Evolutionary conservation across 1,140 invertebrate species (phyloP).

Genomic region (Drosophila sucinea): DNA sequence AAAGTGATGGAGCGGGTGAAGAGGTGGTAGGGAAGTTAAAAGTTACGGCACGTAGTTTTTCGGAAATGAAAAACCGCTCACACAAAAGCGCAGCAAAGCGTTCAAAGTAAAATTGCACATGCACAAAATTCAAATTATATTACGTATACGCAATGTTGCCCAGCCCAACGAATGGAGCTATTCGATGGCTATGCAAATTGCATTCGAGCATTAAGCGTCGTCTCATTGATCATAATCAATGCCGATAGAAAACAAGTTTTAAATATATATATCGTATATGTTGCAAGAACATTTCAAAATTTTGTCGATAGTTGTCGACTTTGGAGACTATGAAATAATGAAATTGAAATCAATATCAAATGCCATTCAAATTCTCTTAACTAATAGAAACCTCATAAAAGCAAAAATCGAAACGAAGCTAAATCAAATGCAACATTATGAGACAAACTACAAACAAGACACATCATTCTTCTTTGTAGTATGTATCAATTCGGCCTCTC

Average conservation of each 20-base stretch:
- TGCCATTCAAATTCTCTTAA: no score
- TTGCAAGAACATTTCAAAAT: constrained; percentile 14
- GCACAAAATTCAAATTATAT: constrained; percentile 76
- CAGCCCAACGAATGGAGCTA: constrained; percentile 10
- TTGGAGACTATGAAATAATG: constrained; percentile 22
- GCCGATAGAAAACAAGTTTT: constrained; percentile 10
- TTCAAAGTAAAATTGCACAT: constrained; percentile 56
- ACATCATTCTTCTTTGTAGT: no score
- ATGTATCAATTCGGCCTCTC: no score
- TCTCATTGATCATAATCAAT: constrained; percentile 39
- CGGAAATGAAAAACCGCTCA: constrained; percentile 29
- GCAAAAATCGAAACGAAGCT: no score
- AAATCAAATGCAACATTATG: no score
- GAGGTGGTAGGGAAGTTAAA: constrained; percentile 39
- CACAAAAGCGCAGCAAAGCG: constrained; percentile 39
- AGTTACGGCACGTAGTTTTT: constrained; percentile 52
- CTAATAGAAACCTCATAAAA: no score
- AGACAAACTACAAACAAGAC: no score
- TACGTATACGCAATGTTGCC: constrained; percentile 74
- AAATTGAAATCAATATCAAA: neutral
- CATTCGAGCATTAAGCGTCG: constrained; percentile 39
- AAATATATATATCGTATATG: neutral
- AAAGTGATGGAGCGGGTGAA: neutral
- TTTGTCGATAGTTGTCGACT: constrained; percentile 58
- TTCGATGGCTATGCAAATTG: no score